These are phyloP conservation scores for Drosophila koepferae DNA, from an alignment of 2,888 invertebrate genomes.

Conservation along the genomic window DNA sequence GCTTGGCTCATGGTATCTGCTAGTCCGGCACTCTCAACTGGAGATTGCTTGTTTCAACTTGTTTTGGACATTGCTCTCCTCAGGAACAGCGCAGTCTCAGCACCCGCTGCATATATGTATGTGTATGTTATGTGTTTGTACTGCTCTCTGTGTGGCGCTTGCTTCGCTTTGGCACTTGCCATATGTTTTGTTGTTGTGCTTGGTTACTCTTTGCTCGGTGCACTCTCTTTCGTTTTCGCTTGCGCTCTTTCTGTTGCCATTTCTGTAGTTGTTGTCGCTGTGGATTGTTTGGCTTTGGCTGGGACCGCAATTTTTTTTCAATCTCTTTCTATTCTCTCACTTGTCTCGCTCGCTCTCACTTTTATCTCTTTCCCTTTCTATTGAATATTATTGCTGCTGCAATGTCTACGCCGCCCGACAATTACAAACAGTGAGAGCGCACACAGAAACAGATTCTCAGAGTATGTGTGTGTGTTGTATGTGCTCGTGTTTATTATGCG, in stretches of 20 bases:
- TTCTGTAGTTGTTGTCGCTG: slow-evolving; percentile 1
- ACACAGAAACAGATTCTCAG: slow-evolving; percentile 17
- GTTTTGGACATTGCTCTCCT: slow-evolving; percentile 27
- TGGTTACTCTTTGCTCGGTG: slow-evolving; percentile 41
- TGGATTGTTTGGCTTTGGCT: too few species aligned
- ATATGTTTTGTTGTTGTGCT: slow-evolving; percentile 70
- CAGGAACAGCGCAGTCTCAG: slow-evolving; percentile 34
- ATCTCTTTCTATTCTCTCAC: not conserved
- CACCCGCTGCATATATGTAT: slow-evolving; percentile 27
- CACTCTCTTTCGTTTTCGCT: slow-evolving; percentile 11
- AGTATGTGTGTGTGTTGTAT: slow-evolving; percentile 21
- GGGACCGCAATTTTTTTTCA: not conserved
- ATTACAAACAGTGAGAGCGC: not conserved
- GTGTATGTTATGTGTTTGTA: slow-evolving; percentile 9
- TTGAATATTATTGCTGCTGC: slow-evolving; percentile 10
- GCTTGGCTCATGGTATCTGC: not conserved
- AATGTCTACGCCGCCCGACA: not conserved
- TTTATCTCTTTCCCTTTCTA: not conserved
- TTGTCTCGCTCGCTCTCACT: not conserved
- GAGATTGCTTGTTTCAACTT: not conserved
- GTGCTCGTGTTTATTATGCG: slow-evolving; percentile 70
- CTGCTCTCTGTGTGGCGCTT: slow-evolving; percentile 70
- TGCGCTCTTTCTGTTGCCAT: slow-evolving; percentile 7
- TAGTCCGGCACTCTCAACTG: not conserved
- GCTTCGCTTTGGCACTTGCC: slow-evolving; percentile 71